These are phyloP conservation scores for Antigone vipio DNA, from an alignment of 2,113 vertebrate species.

Conservation along the genomic window DNA sequence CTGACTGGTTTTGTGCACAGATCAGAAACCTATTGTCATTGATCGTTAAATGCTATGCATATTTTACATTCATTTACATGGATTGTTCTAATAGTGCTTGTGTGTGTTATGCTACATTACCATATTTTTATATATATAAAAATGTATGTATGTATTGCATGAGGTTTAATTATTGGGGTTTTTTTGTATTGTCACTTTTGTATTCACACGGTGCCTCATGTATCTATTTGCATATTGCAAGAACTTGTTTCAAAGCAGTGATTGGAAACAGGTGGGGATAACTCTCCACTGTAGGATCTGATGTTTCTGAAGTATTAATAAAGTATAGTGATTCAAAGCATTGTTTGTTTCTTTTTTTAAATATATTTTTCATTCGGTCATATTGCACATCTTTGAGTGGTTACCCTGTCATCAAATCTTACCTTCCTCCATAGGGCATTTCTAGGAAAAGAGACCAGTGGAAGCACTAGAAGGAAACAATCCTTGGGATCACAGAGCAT, in stretches of 20 bases:
- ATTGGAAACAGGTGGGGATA: background rate
- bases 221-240: conserved; percentile 61
- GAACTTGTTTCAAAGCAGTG: conserved; percentile 28
- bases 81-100: conserved; percentile 35
- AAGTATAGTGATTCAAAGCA: background rate
- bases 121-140: background rate
- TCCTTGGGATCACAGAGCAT: background rate
- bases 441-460: background rate
- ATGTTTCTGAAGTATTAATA: conserved; percentile 65
- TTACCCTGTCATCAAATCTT: background rate
- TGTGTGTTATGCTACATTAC: conserved; percentile 27
- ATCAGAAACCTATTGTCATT: conserved; percentile 24
- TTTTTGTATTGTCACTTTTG: conserved; percentile 58
- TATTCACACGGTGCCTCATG: conserved; percentile 63
- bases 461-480: background rate
- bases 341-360: background rate
- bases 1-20: conserved; percentile 11
- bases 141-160: conserved; percentile 42
- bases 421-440: background rate
- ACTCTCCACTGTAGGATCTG: background rate
- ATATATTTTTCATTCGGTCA: background rate
- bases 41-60: conserved; percentile 49
- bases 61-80: conserved; percentile 34
- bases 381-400: background rate
- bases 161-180: conserved; percentile 22